Evolutionary conservation across 2,113 vertebrate genomes (phyloP).

Genomic region (Saccopteryx bilineata): DNA sequence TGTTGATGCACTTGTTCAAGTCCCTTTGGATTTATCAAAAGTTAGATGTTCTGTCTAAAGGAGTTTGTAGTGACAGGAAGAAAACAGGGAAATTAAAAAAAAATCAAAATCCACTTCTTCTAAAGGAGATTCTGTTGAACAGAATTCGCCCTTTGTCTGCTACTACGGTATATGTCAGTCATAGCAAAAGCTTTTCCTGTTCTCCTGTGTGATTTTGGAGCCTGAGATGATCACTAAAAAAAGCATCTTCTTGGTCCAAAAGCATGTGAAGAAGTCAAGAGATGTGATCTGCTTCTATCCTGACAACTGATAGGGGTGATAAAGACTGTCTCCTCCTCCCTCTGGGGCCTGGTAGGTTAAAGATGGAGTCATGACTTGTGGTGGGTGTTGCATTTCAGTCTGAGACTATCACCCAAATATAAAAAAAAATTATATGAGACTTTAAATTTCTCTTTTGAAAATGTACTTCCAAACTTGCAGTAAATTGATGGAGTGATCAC

Average conservation of each 20-base stretch:
- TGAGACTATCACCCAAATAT: conserved; percentile 25
- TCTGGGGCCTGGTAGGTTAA: background rate
- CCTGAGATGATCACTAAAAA: conserved; percentile 55
- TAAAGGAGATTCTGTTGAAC: background rate
- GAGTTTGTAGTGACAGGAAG: conserved; percentile 60
- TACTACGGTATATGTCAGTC: conserved; percentile 66
- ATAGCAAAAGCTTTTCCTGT: conserved; percentile 60
- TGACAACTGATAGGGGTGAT: background rate
- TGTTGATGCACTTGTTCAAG: conserved; percentile 69
- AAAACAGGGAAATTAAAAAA: conserved; percentile 10
- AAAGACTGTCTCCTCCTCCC: background rate
- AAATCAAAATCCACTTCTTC: background rate
- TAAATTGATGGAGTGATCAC: conserved; percentile 25
- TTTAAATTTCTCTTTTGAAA: conserved; percentile 39
- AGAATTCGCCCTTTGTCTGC: background rate
- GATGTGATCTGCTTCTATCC: background rate
- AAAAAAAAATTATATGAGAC: background rate
- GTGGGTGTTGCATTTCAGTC: background rate
- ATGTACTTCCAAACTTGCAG: background rate
- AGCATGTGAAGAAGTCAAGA: conserved; percentile 67
- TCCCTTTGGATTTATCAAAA: conserved; percentile 75
- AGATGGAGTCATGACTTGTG: background rate
- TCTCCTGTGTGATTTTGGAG: conserved; percentile 69
- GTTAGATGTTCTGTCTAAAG: conserved; percentile 60
- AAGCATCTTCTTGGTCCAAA: conserved; percentile 44